Percentiles rank a stretch among this genome's conserved stretches.
These are phyloP conservation scores for Brachynemurus nebulosus DNA, from an alignment of 2,888 invertebrate genomes.

Conservation along the genomic window DNA sequence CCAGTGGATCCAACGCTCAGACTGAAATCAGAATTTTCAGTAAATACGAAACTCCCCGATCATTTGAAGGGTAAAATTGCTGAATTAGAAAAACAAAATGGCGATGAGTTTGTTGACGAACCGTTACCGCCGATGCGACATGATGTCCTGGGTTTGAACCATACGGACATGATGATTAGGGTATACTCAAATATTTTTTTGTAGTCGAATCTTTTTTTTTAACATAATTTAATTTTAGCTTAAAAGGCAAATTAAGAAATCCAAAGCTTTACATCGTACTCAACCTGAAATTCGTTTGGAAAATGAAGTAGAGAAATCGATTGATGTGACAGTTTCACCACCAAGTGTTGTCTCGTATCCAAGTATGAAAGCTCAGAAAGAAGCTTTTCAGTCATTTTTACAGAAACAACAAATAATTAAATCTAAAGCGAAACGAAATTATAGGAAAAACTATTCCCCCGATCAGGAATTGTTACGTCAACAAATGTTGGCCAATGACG, in stretches of 20 bases:
- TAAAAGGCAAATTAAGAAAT: conserved; percentile 24
- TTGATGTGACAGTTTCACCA: not conserved
- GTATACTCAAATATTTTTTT: conserved; percentile 17
- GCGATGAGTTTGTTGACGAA: conserved; percentile 27
- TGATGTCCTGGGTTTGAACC: conserved; percentile 55
- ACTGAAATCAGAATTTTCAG: conserved; percentile 28
- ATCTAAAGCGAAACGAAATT: conserved; percentile 19
- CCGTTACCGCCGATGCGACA: conserved; percentile 55
- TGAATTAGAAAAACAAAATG: conserved; percentile 21
- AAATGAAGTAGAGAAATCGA: conserved; percentile 16
- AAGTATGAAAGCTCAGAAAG: conserved; percentile 29
- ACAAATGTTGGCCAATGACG: conserved; percentile 24
- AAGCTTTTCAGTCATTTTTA: conserved; percentile 41
- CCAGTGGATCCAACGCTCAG: conserved; percentile 31
- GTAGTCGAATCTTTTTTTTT: not conserved
- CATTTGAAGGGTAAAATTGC: conserved; percentile 24
- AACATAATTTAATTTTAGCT: conserved; percentile 22
- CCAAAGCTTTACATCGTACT: conserved; percentile 23
- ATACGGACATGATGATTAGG: conserved; percentile 42
- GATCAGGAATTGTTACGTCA: conserved; percentile 24
- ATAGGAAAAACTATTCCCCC: conserved; percentile 23
- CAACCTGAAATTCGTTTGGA: conserved; percentile 10
- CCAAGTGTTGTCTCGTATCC: conserved; percentile 19
- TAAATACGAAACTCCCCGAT: conserved; percentile 36
- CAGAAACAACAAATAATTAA: conserved; percentile 30